These are phyloP conservation scores for Calameuta filiformis DNA, from an alignment of 2,888 invertebrate genomes.

Conservation along the genomic window DNA sequence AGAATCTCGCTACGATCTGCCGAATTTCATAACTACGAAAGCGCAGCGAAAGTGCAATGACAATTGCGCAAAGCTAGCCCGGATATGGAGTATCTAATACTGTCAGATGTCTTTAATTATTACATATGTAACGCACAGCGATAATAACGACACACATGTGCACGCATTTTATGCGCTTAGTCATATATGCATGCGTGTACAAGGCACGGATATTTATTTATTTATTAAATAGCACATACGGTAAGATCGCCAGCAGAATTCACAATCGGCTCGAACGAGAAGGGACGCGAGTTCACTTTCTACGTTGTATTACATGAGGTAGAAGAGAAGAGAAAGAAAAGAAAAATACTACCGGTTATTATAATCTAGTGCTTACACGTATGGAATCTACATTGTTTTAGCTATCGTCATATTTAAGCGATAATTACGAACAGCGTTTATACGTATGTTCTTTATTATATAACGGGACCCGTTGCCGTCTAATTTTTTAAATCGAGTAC, in stretches of 20 bases:
- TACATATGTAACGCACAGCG: background rate
- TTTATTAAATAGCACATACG: background rate
- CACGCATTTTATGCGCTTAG: background rate
- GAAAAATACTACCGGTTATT: background rate
- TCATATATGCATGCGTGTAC: background rate
- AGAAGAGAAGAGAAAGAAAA: background rate
- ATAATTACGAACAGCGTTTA: background rate
- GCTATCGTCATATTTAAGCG: background rate
- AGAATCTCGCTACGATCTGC: background rate
- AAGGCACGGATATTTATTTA: background rate
- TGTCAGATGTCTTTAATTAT: background rate
- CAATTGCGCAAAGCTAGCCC: background rate
- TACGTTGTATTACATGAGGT: background rate
- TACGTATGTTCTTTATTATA: background rate
- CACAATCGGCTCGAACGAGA: too few species aligned
- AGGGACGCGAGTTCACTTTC: background rate
- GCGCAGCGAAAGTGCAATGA: background rate
- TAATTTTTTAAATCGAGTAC: background rate
- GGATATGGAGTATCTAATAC: background rate
- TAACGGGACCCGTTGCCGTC: background rate
- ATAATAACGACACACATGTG: background rate
- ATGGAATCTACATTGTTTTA: background rate
- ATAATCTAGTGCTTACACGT: background rate
- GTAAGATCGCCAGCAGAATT: background rate
- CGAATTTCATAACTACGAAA: background rate